Evolutionary conservation across 2,888 invertebrate genomes (phyloP), one percentile per base, ranked within the genome.

Genomic region (Caenorhabditis zanzibari): DNA sequence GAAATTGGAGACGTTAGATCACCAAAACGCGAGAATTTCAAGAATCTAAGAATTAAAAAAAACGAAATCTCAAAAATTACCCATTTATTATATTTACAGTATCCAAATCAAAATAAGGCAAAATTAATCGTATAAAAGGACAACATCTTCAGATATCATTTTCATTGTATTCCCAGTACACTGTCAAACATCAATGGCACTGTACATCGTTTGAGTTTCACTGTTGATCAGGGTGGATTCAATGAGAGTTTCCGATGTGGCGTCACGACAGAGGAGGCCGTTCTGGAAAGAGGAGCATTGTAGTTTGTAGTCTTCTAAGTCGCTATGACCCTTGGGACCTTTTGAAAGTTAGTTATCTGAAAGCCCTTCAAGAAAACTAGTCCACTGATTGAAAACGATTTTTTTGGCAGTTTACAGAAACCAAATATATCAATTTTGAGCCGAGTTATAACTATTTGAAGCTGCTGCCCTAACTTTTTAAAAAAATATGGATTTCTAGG

Each of bases 221-320:
- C 54, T 79, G 56, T 83, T 83, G 63, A 80, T 83, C 19, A 83
- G 26, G 4, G 79, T 66, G 16, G 83, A 83, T 24, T 83, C 83
- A 24, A 82, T 73, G 14, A 83, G 59, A 6, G 84, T 84, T 54
- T 84, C 84, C 6, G 84, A 75, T 10, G 84, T 84, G 26, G 71
- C 80, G 56, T 61, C 73, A 24, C 83, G 83, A 44, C 81, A 74
- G 14, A 81, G 59, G 9, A 72, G 47, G 32, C 47, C 32, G 32
- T 63, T 66, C 82, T 76, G 66, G 16, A 81, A 71, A 26, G n/a
- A 47, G n/a, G 14, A 12, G 12, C 3, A 19, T 19, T 19, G 47
- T 47, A 19, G n/a, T 47, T 47, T 47, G 14, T 22, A 26, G 38
- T 38, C 7, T 32, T 32, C n/a, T n/a, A n/a, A n/a, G n/a, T n/a